These are phyloP conservation scores for Emmelina monodactyla DNA, from an alignment of 2,888 invertebrate genomes.

Conservation along the genomic window DNA sequence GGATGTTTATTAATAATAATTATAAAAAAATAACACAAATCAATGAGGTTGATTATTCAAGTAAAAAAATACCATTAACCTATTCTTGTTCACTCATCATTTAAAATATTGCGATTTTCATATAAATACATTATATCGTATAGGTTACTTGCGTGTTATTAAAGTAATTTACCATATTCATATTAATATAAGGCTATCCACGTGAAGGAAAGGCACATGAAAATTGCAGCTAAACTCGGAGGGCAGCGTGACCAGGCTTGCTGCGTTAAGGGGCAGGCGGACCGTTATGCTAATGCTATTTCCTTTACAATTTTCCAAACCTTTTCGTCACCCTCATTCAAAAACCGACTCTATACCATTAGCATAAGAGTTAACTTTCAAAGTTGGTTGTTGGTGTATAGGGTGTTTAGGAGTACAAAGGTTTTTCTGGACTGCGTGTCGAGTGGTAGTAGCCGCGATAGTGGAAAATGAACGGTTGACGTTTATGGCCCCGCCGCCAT, in stretches of 20 bases:
- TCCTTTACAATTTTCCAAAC: background rate
- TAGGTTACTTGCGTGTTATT: too few species aligned
- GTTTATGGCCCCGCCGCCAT: slow-evolving; percentile 56
- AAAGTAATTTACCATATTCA: too few species aligned
- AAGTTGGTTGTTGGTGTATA: slow-evolving; percentile 13
- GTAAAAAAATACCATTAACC: too few species aligned
- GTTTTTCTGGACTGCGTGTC: slow-evolving; percentile 43
- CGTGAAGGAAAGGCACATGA: slow-evolving; percentile 32
- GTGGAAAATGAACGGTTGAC: slow-evolving; percentile 63
- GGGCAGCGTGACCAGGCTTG: slow-evolving; percentile 64
- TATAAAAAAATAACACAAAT: too few species aligned
- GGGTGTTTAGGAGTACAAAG: slow-evolving; percentile 13
- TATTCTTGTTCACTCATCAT: too few species aligned
- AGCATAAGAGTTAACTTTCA: slow-evolving; percentile 8
- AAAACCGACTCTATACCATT: slow-evolving; percentile 17
- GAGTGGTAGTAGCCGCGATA: slow-evolving; percentile 49
- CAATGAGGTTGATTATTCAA: too few species aligned
- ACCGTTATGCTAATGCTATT: slow-evolving; percentile 54
- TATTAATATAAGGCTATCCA: too few species aligned
- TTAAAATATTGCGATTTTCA: too few species aligned
- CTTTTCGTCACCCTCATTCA: background rate
- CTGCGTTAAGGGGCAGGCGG: slow-evolving; percentile 61
- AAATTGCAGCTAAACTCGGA: slow-evolving; percentile 57
- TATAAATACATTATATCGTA: too few species aligned
- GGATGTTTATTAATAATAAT: too few species aligned